Evolutionary conservation across 2,888 invertebrate genomes (phyloP), one percentile per base, ranked within the genome.

Genomic region (Conistra vaccinii): DNA sequence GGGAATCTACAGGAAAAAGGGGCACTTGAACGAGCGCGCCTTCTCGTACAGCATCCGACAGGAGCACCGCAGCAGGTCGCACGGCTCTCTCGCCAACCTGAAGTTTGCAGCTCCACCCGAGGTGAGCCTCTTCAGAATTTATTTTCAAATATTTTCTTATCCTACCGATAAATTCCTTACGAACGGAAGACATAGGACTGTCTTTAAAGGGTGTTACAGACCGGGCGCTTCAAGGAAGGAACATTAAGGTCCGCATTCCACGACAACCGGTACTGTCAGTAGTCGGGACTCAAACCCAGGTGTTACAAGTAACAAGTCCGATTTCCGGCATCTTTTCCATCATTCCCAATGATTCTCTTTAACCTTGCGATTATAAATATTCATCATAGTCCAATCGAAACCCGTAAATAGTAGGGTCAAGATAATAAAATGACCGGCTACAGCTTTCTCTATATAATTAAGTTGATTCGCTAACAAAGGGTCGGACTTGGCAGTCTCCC

Each of bases 41-140:
- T 99, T 99, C 92, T 98, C 98, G 74, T 99, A 99, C 95, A 99
- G 99, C 87, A 99, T 99, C 91, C 97, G 99, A 75, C 99, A 99
- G 93, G 99, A 99, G 93, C 99, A 99, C 92, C 97, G 99, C 85
- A 99, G 99, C 92, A 97, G 99, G 80, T 99, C 99, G 90, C 99
- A 99, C 93, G 99, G 99, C 78, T 98, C 98, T 78, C 96, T 99
- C 92, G 98, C 99, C 80, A 99, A 99, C 92, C 96, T 99, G 81
- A 98, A 99, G 92, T 99, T 99, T 94, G 98, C 98, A 87, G 98
- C 98, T 85, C 98, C 98, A 83, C 96, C 96, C 62, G 96, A 96
- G 94, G 96, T 96, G 85, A 95, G 96, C 78, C 10, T 7, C 55
- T 67, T 10, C 42, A 71, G 1, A 32, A 57, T 42, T 2, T n/a